Evolutionary conservation across 2,888 invertebrate species (phyloP).

Genomic region (Monoplex corrugatus): DNA sequence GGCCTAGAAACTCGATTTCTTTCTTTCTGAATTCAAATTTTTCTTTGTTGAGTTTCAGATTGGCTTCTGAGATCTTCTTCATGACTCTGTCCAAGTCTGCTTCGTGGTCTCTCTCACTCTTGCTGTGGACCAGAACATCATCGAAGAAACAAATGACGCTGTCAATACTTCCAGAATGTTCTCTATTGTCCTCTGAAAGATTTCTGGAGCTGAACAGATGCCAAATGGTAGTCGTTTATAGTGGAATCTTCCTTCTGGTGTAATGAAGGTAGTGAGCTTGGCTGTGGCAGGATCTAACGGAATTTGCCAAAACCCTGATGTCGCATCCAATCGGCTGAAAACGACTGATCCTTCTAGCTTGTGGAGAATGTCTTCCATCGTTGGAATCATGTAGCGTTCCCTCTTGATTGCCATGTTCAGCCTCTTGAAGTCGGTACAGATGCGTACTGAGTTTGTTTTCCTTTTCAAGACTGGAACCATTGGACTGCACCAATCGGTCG

Average conservation of each 20-base stretch:
- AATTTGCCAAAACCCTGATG: background rate
- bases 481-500: slow-evolving; percentile 5
- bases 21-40: slow-evolving; percentile 8
- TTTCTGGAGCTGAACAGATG: slow-evolving; percentile 22
- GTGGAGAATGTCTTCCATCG: slow-evolving; percentile 20
- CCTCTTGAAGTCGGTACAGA: slow-evolving; percentile 4
- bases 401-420: background rate
- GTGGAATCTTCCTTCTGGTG: slow-evolving; percentile 24
- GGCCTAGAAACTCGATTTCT: slow-evolving; percentile 11
- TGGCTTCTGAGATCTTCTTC: slow-evolving; percentile 4
- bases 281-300: slow-evolving; percentile 14
- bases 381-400: background rate
- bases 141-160: background rate
- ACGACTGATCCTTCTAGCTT: slow-evolving; percentile 11
- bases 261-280: slow-evolving; percentile 43
- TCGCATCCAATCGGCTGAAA: slow-evolving; percentile 25
- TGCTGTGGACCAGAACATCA: slow-evolving; percentile 31
- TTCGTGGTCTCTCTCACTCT: too few relatives aligned
- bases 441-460: background rate
- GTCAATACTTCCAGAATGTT: background rate
- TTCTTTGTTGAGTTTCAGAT: slow-evolving; percentile 4
- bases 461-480: slow-evolving; percentile 9
- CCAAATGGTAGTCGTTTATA: slow-evolving; percentile 10
- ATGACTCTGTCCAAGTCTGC: background rate
- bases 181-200: slow-evolving; percentile 40